Conservation (phyloP, 2,113 vertebrate genomes). For the Hyperopisus bebe region DNA sequence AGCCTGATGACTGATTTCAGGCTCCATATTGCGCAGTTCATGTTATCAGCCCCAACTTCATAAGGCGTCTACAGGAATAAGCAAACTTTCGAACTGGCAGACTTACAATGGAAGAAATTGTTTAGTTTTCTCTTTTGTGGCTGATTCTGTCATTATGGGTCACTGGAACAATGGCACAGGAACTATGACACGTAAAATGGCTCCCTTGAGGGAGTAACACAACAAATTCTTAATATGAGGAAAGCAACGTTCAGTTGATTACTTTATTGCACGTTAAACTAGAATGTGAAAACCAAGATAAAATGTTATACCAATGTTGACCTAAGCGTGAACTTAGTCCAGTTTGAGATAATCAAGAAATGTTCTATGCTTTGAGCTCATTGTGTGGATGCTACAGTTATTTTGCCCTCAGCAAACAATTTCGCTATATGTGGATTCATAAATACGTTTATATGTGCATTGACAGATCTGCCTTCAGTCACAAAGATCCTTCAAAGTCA, state of each 20-base stretch:
- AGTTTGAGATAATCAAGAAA: not conserved
- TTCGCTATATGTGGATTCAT: not conserved
- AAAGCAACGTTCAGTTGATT: not conserved
- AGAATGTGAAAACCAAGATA: not conserved
- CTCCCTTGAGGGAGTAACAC: not conserved
- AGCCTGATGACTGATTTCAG: not conserved
- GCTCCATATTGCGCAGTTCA: not conserved
- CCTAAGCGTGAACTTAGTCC: not conserved
- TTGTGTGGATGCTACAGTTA: not conserved
- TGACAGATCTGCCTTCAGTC: not conserved
- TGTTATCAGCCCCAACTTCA: not conserved
- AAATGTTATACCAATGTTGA: not conserved
- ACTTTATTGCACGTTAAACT: not conserved
- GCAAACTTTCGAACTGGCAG: conserved; percentile 7
- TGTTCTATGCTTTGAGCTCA: not conserved
- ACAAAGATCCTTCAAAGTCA: not conserved
- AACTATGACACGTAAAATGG: not conserved
- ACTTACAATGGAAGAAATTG: not conserved
- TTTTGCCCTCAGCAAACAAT: not conserved
- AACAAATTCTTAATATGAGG: not conserved
- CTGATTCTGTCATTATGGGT: conserved; percentile 8
- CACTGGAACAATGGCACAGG: conserved; percentile 9
- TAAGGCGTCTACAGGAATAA: conserved; percentile 2
- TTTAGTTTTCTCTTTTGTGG: not conserved
- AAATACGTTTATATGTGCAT: not conserved